These are phyloP conservation scores for Sebastes taczanowskii DNA, from an alignment of 2,797 vertebrate species.

Conservation along the genomic window DNA sequence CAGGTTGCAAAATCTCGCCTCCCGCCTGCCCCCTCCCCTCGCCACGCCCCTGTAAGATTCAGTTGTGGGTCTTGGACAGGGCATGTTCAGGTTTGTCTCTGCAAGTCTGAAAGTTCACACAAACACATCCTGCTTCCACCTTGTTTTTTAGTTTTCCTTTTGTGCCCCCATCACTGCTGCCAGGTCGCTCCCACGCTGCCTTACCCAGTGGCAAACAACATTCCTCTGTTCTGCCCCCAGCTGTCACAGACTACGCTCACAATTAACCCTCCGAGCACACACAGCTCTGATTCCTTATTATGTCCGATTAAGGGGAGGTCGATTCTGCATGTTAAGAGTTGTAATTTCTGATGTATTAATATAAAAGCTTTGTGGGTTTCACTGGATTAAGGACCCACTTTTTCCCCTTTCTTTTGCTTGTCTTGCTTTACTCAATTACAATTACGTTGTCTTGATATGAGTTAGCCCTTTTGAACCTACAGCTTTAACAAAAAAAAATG, in stretches of 20 bases:
- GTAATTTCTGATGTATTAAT: background rate
- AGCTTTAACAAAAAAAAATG: background rate
- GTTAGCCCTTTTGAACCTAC: background rate
- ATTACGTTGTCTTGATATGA: background rate
- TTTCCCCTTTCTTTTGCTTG: background rate
- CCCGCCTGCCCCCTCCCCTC: rapidly evolving
- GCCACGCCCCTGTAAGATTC: slow-evolving; percentile 12
- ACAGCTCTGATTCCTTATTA: background rate
- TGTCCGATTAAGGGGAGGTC: background rate
- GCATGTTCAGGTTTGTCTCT: slow-evolving; percentile 69
- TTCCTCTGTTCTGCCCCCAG: slow-evolving; percentile 68
- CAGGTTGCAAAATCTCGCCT: slow-evolving; percentile 1
- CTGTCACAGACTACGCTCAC: slow-evolving; percentile 36
- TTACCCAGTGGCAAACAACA: slow-evolving; percentile 75
- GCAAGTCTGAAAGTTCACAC: slow-evolving; percentile 47
- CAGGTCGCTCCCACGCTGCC: slow-evolving; percentile 67
- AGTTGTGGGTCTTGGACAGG: slow-evolving; percentile 27
- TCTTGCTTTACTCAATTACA: background rate
- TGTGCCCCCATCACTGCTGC: slow-evolving; percentile 46
- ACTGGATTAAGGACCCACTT: background rate
- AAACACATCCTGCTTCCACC: slow-evolving; percentile 49
- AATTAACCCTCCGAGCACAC: slow-evolving; percentile 49
- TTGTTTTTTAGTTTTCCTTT: slow-evolving; percentile 48
- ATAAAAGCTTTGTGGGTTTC: background rate
- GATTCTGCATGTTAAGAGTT: background rate